Conservation (phyloP, 2,888 invertebrate genomes). For the Trachelus troglodyta region DNA sequence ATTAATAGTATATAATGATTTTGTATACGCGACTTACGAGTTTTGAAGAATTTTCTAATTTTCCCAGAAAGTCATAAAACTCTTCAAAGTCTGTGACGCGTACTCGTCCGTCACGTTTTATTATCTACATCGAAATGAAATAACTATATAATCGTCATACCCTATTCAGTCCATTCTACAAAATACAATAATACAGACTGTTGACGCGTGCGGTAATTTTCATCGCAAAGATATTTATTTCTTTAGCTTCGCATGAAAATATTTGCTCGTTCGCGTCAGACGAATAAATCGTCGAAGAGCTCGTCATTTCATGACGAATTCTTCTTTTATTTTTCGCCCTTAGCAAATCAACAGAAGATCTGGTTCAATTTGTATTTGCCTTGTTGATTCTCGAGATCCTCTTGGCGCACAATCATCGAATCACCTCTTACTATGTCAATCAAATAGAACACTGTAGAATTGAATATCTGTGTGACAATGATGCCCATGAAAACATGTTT, state of each 20-base stretch:
- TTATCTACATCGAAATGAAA: slow-evolving; percentile 38
- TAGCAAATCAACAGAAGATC: not conserved
- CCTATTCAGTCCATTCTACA: slow-evolving; percentile 58
- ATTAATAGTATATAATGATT: slow-evolving; percentile 52
- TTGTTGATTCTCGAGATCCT: not conserved
- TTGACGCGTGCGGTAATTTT: slow-evolving; percentile 11
- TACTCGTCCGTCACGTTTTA: not conserved
- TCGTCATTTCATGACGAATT: not conserved
- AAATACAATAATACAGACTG: slow-evolving; percentile 46
- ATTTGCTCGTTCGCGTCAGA: not conserved
- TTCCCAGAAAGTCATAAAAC: slow-evolving; percentile 26
- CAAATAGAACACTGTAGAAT: not conserved
- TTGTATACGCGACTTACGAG: slow-evolving; percentile 57
- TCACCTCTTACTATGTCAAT: not conserved
- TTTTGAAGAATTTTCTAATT: slow-evolving; percentile 40
- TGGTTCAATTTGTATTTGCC: not conserved
- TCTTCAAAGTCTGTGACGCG: not conserved
- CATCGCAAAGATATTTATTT: not conserved
- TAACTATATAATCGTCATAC: slow-evolving; percentile 47
- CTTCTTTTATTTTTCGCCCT: not conserved
- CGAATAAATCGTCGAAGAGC: not conserved
- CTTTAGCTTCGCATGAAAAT: not conserved
- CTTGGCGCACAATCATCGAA: not conserved
- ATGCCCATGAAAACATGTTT: not conserved
- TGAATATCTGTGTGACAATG: not conserved